Percentiles rank a stretch among this genome's conserved stretches.
Evolutionary conservation across 2,113 vertebrate genomes (phyloP).

Genomic region (Tragulus kanchil): DNA sequence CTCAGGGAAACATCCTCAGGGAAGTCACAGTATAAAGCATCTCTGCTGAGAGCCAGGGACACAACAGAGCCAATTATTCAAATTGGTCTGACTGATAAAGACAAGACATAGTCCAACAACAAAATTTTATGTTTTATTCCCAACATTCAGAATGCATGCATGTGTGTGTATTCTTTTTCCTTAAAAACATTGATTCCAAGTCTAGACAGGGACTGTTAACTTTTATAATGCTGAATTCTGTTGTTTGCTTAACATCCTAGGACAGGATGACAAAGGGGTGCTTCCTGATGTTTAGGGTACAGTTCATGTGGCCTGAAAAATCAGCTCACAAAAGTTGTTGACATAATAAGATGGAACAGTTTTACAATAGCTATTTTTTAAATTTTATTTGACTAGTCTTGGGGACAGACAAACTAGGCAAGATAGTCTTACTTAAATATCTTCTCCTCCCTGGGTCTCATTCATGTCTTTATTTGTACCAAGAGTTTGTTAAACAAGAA

Average conservation of each 20-base stretch:
- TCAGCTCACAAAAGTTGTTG: neutral
- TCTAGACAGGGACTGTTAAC: neutral
- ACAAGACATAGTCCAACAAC: neutral
- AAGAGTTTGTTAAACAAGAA: neutral
- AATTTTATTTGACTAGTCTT: neutral
- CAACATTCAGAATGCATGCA: neutral
- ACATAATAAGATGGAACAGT: neutral
- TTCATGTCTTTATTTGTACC: neutral
- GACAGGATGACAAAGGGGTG: neutral
- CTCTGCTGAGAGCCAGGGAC: slow-evolving; percentile 39
- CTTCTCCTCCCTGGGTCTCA: neutral
- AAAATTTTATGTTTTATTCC: slow-evolving; percentile 42
- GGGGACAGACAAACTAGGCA: neutral
- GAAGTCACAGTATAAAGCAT: slow-evolving; percentile 53
- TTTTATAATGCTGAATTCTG: neutral
- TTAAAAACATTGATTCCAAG: neutral
- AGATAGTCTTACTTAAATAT: neutral
- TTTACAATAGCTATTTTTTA: neutral
- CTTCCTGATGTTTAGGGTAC: neutral
- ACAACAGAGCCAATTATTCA: slow-evolving; percentile 69
- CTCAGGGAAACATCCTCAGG: slow-evolving; percentile 66
- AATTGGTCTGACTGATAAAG: slow-evolving; percentile 65
- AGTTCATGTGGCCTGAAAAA: neutral
- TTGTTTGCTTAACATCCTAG: neutral
- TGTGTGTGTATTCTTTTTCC: neutral